These are phyloP conservation scores for Bucco capensis DNA, from an alignment of 2,113 vertebrate genomes.

Conservation along the genomic window DNA sequence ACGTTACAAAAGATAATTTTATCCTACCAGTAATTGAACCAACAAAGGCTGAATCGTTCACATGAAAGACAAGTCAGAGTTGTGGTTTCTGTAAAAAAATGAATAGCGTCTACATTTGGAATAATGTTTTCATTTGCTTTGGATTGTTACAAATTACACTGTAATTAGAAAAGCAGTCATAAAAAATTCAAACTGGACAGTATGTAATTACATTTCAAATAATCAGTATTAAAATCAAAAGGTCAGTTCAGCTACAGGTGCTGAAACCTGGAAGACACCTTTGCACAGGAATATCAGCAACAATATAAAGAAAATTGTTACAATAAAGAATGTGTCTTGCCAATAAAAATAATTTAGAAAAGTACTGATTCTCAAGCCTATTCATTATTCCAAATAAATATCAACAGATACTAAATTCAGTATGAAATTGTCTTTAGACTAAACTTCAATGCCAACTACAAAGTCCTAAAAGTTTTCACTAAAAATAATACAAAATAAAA, in stretches of 20 bases:
- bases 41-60: slow-evolving; percentile 71
- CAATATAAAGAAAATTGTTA: slow-evolving; percentile 33
- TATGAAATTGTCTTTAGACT: slow-evolving; percentile 41
- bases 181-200: slow-evolving; percentile 69
- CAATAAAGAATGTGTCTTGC: slow-evolving; percentile 3
- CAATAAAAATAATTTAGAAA: slow-evolving; percentile 49
- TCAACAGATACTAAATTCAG: slow-evolving; percentile 40
- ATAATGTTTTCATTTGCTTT: slow-evolving; percentile 60
- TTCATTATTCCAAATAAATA: slow-evolving; percentile 36
- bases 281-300: slow-evolving; percentile 46
- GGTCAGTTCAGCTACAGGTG: slow-evolving; percentile 51
- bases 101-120: slow-evolving; percentile 57
- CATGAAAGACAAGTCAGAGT: slow-evolving; percentile 51
- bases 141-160: slow-evolving; percentile 68
- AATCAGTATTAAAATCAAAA: slow-evolving; percentile 68
- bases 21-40: slow-evolving; percentile 69
- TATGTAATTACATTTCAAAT: slow-evolving; percentile 63
- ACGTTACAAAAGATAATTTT: slow-evolving; percentile 80
- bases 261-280: slow-evolving; percentile 71
- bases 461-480: slow-evolving; percentile 43
- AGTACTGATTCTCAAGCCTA: slow-evolving; percentile 28
- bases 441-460: slow-evolving; percentile 26
- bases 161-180: slow-evolving; percentile 74
- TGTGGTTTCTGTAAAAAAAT: slow-evolving; percentile 59
- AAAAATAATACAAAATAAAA: slow-evolving; percentile 63